These are phyloP conservation scores for Trissolcus basalis DNA, from an alignment of 1,140 invertebrate genomes.

Conservation along the genomic window DNA sequence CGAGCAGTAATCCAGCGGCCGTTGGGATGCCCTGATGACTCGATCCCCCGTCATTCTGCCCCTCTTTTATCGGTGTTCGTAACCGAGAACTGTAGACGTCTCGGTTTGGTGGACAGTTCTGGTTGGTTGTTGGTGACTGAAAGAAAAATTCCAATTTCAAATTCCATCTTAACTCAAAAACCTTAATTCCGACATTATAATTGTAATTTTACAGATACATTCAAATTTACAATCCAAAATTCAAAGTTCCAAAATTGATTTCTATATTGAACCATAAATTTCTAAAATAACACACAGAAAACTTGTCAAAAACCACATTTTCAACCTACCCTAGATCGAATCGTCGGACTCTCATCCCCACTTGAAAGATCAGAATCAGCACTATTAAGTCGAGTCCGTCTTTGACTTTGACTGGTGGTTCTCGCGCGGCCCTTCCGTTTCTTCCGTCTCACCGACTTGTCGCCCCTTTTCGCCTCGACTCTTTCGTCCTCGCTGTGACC, in stretches of 20 bases:
- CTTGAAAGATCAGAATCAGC: constrained; percentile 85
- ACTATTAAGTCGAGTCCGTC: constrained; percentile 81
- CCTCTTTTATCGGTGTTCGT: constrained; percentile 64
- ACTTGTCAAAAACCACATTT: neutral
- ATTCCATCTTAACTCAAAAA: too few relatives aligned
- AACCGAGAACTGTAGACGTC: constrained; percentile 66
- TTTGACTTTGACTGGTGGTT: constrained; percentile 75
- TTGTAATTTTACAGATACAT: too few relatives aligned
- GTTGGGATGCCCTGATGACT: constrained; percentile 66
- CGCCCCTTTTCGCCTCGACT: constrained; percentile 53
- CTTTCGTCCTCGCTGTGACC: constrained; percentile 75
- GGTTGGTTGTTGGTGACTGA: constrained; percentile 68
- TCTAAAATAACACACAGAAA: too few relatives aligned
- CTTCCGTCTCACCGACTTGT: constrained; percentile 71
- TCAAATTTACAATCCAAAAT: neutral
- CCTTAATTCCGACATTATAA: too few relatives aligned
- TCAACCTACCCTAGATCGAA: constrained; percentile 70
- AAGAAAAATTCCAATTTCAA: too few relatives aligned
- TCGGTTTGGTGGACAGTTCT: constrained; percentile 63
- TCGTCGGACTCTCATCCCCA: constrained; percentile 80
- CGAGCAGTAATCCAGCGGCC: constrained; percentile 79
- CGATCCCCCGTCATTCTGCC: constrained; percentile 9
- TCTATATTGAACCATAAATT: too few relatives aligned
- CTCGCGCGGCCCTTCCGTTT: constrained; percentile 81
- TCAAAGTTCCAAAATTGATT: neutral